These are phyloP conservation scores for Eustalomyia histrio DNA, from an alignment of 2,888 invertebrate species.

Conservation along the genomic window DNA sequence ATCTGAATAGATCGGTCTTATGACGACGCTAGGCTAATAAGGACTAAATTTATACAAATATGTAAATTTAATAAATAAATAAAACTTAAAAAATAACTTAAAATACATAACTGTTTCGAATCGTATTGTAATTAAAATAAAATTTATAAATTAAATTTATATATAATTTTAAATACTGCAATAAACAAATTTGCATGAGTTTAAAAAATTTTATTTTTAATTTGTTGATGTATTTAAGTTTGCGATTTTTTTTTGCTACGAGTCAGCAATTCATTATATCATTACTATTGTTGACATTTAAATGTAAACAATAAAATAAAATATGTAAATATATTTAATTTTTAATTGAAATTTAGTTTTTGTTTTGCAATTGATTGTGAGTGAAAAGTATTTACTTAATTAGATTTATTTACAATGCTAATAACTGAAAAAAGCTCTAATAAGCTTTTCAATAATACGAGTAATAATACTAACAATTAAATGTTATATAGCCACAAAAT, in stretches of 20 bases:
- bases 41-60: not conserved
- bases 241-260: not conserved
- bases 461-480: slow-evolving; percentile 12
- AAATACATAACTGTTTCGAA: slow-evolving; percentile 18
- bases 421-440: slow-evolving; percentile 29
- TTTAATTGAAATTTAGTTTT: slow-evolving; percentile 24
- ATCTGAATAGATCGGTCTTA: too few relatives aligned
- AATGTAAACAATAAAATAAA: slow-evolving; percentile 20
- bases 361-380: not conserved
- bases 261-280: not conserved
- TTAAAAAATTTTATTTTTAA: not conserved
- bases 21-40: too few relatives aligned
- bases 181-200: not conserved
- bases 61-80: slow-evolving; percentile 48
- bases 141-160: slow-evolving; percentile 15
- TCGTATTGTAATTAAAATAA: slow-evolving; percentile 22
- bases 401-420: slow-evolving; percentile 27
- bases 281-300: slow-evolving; percentile 25
- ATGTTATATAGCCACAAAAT: slow-evolving; percentile 5
- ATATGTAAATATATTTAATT: slow-evolving; percentile 22
- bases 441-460: slow-evolving; percentile 31
- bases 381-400: slow-evolving; percentile 40
- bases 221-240: not conserved
- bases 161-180: not conserved
- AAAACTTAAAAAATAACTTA: not conserved